Percentiles rank a stretch among this genome's conserved stretches.
phyloP scores from a whole-genome alignment of 2,797 vertebrate genomes.

The Rachycentron canadum region DNA sequence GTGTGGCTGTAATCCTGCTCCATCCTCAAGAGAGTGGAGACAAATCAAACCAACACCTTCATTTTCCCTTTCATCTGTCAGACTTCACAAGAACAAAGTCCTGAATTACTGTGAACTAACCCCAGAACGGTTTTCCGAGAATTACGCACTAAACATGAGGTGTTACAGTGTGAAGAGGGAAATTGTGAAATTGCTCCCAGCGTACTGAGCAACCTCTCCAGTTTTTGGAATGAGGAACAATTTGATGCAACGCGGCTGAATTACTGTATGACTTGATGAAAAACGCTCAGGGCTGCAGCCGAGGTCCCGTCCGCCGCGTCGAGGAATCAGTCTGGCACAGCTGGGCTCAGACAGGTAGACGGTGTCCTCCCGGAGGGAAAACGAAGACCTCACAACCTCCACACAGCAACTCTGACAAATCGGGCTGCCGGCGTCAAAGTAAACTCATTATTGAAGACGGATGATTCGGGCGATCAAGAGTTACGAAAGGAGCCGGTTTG shows the following conservation, averaged over 20 bases:
- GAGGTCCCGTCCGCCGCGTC: too few relatives aligned
- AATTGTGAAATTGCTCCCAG: background rate
- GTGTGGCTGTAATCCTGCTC: conserved; percentile 28
- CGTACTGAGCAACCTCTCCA: background rate
- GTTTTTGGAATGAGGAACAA: conserved; percentile 18
- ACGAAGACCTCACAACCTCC: conserved; percentile 33
- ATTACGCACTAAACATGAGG: background rate
- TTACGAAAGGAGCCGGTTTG: conserved; percentile 29
- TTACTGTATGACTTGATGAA: background rate
- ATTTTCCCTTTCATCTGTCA: conserved; percentile 8
- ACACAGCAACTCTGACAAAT: conserved; percentile 49
- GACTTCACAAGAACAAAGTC: background rate
- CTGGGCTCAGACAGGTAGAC: conserved; percentile 41
- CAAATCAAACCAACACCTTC: conserved; percentile 9
- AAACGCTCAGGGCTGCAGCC: background rate
- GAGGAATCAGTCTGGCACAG: conserved; percentile 30
- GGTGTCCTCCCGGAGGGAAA: conserved; percentile 46
- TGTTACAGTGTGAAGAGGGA: background rate
- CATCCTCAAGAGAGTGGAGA: conserved; percentile 25
- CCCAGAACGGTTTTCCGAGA: background rate
- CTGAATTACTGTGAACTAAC: conserved; percentile 14
- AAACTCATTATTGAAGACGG: conserved; percentile 56
- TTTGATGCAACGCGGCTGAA: background rate
- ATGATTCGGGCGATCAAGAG: conserved; percentile 16
- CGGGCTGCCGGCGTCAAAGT: conserved; percentile 19